A percentile compares a stretch with the other conserved stretches of the same genome.
Conservation (phyloP, 2,113 vertebrate genomes). For the Perognathus longimembris region DNA sequence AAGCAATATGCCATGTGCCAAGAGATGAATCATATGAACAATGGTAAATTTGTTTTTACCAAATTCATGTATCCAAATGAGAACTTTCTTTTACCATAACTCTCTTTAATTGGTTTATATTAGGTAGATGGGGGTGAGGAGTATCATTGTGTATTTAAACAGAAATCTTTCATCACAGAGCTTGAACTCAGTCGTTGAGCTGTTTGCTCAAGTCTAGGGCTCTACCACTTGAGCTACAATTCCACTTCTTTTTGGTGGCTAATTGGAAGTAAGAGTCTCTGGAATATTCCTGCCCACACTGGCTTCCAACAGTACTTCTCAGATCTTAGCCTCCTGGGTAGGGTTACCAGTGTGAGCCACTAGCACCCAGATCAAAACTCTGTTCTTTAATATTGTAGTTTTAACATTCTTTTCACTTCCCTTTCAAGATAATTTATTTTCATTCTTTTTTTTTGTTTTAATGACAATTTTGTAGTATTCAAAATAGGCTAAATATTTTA, state of each 20-base stretch:
- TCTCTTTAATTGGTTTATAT: too few species aligned
- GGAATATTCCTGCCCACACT: too few species aligned
- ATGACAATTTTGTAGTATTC: constrained; percentile 2
- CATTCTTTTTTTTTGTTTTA: constrained; percentile 28
- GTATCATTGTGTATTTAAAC: not conserved
- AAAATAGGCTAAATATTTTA: constrained; percentile 18
- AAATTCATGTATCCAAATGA: not conserved
- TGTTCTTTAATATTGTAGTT: not conserved
- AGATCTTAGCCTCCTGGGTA: too few species aligned
- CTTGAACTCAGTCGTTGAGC: too few species aligned
- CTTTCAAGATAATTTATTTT: not conserved
- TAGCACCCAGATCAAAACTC: too few species aligned
- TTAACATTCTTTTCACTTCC: not conserved
- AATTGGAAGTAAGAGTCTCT: too few species aligned
- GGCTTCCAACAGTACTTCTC: too few species aligned
- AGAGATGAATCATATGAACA: not conserved
- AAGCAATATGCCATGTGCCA: constrained; percentile 16
- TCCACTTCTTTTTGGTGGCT: too few species aligned
- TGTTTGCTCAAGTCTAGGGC: too few species aligned
- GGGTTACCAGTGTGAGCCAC: too few species aligned
- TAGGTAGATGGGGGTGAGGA: too few species aligned
- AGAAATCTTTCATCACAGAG: not conserved
- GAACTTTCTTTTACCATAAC: not conserved
- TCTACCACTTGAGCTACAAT: too few species aligned
- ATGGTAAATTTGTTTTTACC: not conserved